Evolutionary conservation across 2,888 invertebrate genomes (phyloP).

Genomic region (Neoitamus cyanurus): DNA sequence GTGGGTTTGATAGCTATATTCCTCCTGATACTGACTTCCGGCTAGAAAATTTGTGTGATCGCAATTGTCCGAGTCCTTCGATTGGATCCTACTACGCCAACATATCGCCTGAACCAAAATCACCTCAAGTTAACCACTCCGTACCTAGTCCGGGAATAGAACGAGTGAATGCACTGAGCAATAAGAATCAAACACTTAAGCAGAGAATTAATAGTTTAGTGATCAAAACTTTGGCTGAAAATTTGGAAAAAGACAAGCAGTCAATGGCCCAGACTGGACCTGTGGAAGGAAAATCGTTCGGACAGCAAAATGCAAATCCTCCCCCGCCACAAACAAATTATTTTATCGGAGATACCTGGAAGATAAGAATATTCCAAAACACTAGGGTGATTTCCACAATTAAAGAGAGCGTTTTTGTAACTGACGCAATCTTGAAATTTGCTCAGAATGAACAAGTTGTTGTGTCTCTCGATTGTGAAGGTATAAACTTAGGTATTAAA

Average conservation of each 20-base stretch:
- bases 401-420: slow-evolving; percentile 81
- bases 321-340: slow-evolving; percentile 62
- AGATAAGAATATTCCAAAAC: slow-evolving; percentile 82
- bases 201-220: slow-evolving; percentile 89
- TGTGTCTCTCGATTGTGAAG: slow-evolving; percentile 91
- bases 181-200: slow-evolving; percentile 80
- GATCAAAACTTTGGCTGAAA: slow-evolving; percentile 89
- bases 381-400: slow-evolving; percentile 83
- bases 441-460: slow-evolving; percentile 68
- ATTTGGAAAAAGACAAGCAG: slow-evolving; percentile 71
- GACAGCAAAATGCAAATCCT: slow-evolving; percentile 64
- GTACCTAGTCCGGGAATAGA: slow-evolving; percentile 55
- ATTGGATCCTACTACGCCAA: slow-evolving; percentile 72
- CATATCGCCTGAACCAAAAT: slow-evolving; percentile 58
- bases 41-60: slow-evolving; percentile 65
- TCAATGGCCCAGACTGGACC: slow-evolving; percentile 57
- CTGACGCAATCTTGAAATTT: slow-evolving; percentile 77
- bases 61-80: slow-evolving; percentile 69
- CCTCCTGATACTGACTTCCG: slow-evolving; percentile 61
- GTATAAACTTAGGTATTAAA: slow-evolving; percentile 89
- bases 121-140: slow-evolving; percentile 32
- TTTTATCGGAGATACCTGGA: slow-evolving; percentile 79
- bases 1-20: slow-evolving; percentile 65
- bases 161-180: slow-evolving; percentile 58
- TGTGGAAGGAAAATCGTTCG: slow-evolving; percentile 64